Evolutionary conservation across 1,140 invertebrate genomes (phyloP).

Genomic region (Drosophila bocqueti): DNA sequence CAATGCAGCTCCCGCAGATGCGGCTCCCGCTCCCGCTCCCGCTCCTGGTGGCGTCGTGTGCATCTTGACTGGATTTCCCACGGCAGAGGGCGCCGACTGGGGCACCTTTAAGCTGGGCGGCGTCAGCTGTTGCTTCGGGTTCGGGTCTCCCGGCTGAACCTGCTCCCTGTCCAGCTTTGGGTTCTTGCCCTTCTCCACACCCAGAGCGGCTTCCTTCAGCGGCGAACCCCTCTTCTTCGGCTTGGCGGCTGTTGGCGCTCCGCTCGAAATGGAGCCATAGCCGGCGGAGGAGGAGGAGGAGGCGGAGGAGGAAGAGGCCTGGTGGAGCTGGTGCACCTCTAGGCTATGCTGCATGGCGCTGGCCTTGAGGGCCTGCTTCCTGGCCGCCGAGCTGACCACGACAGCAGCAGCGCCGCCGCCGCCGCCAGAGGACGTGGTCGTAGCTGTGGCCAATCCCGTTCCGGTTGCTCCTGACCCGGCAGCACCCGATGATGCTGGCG

Average conservation of each 20-base stretch:
- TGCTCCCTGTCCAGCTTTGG: constrained; percentile 50
- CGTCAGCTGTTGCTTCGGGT: constrained; percentile 15
- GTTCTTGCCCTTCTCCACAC: constrained; percentile 53
- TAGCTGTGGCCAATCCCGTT: neutral
- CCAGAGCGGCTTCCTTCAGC: constrained; percentile 64
- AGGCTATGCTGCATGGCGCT: constrained; percentile 44
- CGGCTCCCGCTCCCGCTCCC: neutral
- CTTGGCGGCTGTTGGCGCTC: constrained; percentile 18
- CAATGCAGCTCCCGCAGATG: neutral
- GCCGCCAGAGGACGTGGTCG: neutral
- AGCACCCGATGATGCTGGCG: neutral
- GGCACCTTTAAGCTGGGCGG: constrained; percentile 19
- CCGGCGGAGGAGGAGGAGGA: constrained; percentile 5
- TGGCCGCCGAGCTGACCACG: constrained; percentile 25
- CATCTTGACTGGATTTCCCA: constrained; percentile 11
- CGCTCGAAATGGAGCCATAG: neutral
- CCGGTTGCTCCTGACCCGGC: neutral
- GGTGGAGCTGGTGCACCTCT: constrained; percentile 49
- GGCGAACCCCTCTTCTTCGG: constrained; percentile 80
- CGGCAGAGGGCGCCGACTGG: neutral
- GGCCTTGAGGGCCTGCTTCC: constrained; percentile 58
- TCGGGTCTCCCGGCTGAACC: constrained; percentile 8
- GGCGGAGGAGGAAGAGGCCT: neutral
- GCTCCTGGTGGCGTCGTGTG: constrained; percentile 26
- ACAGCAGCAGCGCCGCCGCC: neutral